A percentile compares a stretch with the other conserved stretches of the same genome.
Evolutionary conservation across 1,140 invertebrate genomes (phyloP).

Genomic region (Leptoteleia sp.): DNA sequence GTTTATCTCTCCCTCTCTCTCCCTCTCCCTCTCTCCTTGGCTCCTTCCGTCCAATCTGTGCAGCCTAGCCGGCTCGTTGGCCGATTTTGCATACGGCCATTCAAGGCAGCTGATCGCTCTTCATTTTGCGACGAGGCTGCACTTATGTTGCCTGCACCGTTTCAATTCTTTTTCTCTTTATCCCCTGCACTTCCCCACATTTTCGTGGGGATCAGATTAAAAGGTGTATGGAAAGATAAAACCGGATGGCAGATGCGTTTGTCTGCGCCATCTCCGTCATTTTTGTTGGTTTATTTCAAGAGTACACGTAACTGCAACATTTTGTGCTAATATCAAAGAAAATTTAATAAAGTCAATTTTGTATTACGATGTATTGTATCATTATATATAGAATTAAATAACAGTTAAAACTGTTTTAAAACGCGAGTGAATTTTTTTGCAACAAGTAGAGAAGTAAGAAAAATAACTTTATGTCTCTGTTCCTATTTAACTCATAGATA

Average conservation of each 20-base stretch:
- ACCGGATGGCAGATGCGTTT: constrained; percentile 76
- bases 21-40: neutral
- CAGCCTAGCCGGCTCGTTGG: constrained; percentile 13
- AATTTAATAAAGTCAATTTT: too few relatives aligned
- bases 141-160: constrained; percentile 60
- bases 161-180: constrained; percentile 62
- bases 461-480: too few relatives aligned
- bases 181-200: constrained; percentile 55
- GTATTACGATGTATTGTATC: too few relatives aligned
- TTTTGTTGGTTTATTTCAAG: constrained; percentile 34
- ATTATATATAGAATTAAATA: too few relatives aligned
- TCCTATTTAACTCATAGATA: too few relatives aligned
- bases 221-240: constrained; percentile 75
- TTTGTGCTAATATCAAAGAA: neutral
- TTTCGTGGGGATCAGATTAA: constrained; percentile 73
- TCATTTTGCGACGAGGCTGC: constrained; percentile 54
- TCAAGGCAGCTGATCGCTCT: constrained; percentile 73
- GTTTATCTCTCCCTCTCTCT: too few relatives aligned
- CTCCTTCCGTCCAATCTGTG: constrained; percentile 7
- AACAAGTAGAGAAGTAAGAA: too few relatives aligned
- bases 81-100: constrained; percentile 62
- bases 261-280: constrained; percentile 11
- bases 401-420: too few relatives aligned
- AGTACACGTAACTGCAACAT: neutral
- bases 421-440: too few relatives aligned